Conservation (phyloP, 2,888 invertebrate genomes). For the Meiosimyza decipiens region DNA sequence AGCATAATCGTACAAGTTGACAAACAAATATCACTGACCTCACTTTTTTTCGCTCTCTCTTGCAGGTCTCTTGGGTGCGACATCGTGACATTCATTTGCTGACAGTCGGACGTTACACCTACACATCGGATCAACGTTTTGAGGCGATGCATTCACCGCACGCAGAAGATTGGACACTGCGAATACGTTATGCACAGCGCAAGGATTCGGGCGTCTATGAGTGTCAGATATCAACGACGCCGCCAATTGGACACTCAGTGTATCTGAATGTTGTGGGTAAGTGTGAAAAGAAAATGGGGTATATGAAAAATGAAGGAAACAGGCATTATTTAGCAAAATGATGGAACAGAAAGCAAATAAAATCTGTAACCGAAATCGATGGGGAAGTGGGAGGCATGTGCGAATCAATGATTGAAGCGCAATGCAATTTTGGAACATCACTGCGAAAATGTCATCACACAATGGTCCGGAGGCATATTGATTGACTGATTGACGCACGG, state of each 20-base stretch:
- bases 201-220: slow-evolving; percentile 85
- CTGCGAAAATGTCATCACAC: too few species aligned
- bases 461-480: too few species aligned
- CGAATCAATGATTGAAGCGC: too few species aligned
- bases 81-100: slow-evolving; percentile 80
- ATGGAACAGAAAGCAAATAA: neutral
- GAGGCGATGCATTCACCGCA: slow-evolving; percentile 88
- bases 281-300: slow-evolving; percentile 57
- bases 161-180: slow-evolving; percentile 87
- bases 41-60: slow-evolving; percentile 29
- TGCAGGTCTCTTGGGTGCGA: slow-evolving; percentile 82
- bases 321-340: slow-evolving; percentile 9
- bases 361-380: too few species aligned
- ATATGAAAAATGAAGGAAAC: neutral
- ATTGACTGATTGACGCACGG: too few species aligned
- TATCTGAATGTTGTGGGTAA: slow-evolving; percentile 86
- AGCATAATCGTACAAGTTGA: too few species aligned
- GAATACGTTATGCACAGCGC: slow-evolving; percentile 79
- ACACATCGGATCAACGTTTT: slow-evolving; percentile 86
- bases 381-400: too few species aligned
- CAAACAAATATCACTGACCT: too few species aligned
- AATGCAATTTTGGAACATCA: too few species aligned
- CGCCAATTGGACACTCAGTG: slow-evolving; percentile 85
- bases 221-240: slow-evolving; percentile 92
- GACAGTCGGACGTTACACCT: slow-evolving; percentile 80